Conservation (phyloP, 2,797 vertebrate genomes). For the Petrocephalus schoutedeni region DNA sequence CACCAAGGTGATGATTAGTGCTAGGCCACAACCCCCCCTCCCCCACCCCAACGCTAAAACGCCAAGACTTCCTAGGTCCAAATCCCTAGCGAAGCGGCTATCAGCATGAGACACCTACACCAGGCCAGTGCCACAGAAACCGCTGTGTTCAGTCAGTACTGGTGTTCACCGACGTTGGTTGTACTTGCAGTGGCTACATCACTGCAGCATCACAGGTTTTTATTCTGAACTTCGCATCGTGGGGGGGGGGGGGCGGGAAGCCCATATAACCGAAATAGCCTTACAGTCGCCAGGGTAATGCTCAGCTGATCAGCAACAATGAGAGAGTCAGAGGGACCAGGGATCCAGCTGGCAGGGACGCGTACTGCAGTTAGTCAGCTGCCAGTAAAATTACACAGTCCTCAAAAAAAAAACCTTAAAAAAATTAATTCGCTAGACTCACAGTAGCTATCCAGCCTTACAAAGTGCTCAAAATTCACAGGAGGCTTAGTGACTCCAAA, state of each 20-base stretch:
- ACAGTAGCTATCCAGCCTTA: neutral
- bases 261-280: neutral
- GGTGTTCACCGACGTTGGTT: neutral
- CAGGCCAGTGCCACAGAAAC: neutral
- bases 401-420: neutral
- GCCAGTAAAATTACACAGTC: neutral
- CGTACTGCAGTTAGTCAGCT: slow-evolving; percentile 3
- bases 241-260: neutral
- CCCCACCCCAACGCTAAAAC: neutral
- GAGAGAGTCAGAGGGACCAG: neutral
- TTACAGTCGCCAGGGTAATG: neutral
- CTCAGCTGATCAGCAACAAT: neutral
- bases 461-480: neutral
- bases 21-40: neutral
- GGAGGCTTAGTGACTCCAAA: neutral
- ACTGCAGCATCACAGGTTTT: neutral
- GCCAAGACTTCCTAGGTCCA: neutral
- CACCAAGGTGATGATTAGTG: neutral
- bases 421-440: neutral
- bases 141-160: neutral
- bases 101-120: neutral
- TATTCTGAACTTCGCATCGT: neutral
- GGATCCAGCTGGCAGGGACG: neutral
- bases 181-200: neutral
- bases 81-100: neutral